phyloP scores from a whole-genome alignment of 2,888 invertebrate species.

The Lapara coniferarum region DNA sequence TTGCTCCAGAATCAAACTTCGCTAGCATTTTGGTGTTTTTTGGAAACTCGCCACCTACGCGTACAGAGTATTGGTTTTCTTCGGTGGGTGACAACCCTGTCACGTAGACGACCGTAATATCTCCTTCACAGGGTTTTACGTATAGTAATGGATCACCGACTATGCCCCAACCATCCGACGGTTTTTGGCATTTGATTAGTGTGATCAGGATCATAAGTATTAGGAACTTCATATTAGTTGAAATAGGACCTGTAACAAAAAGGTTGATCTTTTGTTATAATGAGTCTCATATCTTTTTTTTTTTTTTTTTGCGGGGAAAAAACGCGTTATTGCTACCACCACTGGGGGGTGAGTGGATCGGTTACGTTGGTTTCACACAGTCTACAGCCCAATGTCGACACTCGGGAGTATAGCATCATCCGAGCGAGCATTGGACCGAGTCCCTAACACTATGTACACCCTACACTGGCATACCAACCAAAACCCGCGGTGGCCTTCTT shows the following conservation, averaged over 20 bases:
- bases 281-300: too few relatives aligned
- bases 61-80: conserved; percentile 46
- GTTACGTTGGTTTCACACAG: too few relatives aligned
- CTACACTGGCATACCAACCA: too few relatives aligned
- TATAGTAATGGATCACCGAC: conserved; percentile 31
- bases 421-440: too few relatives aligned
- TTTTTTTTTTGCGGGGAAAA: too few relatives aligned
- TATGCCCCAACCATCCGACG: conserved; percentile 12
- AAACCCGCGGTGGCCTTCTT: too few relatives aligned
- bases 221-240: background rate
- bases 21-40: conserved; percentile 32
- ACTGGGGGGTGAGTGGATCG: too few relatives aligned
- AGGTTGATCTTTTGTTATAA: too few relatives aligned
- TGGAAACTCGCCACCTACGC: conserved; percentile 35
- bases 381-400: too few relatives aligned
- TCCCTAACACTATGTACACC: too few relatives aligned
- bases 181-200: conserved; percentile 11
- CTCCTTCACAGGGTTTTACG: conserved; percentile 39
- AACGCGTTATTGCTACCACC: too few relatives aligned
- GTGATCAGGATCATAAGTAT: conserved; percentile 14
- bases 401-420: too few relatives aligned
- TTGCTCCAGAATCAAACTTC: conserved; percentile 46
- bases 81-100: conserved; percentile 43
- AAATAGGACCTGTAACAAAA: background rate
- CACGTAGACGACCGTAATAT: conserved; percentile 38